phyloP scores from a whole-genome alignment of 1,140 invertebrate species.

The Tetragnatha versicolor region DNA sequence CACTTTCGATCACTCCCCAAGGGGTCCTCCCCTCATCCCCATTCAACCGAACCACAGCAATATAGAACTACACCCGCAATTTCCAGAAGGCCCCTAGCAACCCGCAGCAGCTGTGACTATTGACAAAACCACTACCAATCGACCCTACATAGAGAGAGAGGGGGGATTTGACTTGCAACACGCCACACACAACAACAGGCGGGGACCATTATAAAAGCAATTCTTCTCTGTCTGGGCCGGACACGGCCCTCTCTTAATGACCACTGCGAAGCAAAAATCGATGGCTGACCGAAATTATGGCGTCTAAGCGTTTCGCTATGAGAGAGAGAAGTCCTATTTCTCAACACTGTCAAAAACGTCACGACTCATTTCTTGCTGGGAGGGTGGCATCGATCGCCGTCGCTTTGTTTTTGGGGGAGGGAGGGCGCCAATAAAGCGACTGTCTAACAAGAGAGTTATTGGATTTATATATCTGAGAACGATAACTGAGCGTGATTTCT shows the following conservation, averaged over 20 bases:
- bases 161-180: constrained; percentile 30
- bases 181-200: not conserved
- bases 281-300: constrained; percentile 42
- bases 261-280: constrained; percentile 31
- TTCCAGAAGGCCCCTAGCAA: not conserved
- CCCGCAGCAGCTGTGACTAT: constrained; percentile 41
- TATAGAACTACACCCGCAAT: not conserved
- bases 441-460: constrained; percentile 49
- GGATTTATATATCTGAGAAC: constrained; percentile 51
- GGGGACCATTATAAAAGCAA: constrained; percentile 21
- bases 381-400: not conserved
- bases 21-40: no score
- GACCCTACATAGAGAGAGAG: not conserved
- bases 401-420: not conserved
- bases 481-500: constrained; percentile 45
- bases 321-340: constrained; percentile 40
- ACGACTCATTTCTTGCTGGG: constrained; percentile 25
- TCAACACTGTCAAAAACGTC: constrained; percentile 45
- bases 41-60: no score
- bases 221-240: not conserved
- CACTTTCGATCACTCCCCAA: no score
- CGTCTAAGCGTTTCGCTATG: constrained; percentile 44
- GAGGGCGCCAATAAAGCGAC: constrained; percentile 37
- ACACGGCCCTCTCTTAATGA: constrained; percentile 24
- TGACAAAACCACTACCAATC: constrained; percentile 44